These are phyloP conservation scores for Cyclophora albipunctata DNA, from an alignment of 2,888 invertebrate species.

Conservation along the genomic window DNA sequence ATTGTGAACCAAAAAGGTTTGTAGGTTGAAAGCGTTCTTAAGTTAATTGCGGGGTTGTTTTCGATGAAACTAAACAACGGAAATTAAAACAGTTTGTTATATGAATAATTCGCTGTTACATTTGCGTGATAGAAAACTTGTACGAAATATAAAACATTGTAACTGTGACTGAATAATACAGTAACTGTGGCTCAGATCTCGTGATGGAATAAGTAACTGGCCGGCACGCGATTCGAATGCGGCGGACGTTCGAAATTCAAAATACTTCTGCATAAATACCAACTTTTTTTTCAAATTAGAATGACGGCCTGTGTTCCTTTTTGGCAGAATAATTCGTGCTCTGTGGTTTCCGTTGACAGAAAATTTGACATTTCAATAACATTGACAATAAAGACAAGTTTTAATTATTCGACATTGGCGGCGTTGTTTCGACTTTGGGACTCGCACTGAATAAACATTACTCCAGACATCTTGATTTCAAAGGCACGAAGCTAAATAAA, in stretches of 20 bases:
- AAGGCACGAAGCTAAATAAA: too few relatives aligned
- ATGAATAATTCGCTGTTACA: conserved; percentile 37
- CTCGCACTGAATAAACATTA: too few relatives aligned
- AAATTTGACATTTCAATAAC: too few relatives aligned
- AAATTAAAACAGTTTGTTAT: conserved; percentile 23
- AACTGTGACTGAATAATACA: conserved; percentile 32
- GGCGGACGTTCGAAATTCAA: conserved; percentile 32
- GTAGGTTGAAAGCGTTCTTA: background rate
- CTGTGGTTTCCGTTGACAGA: too few relatives aligned
- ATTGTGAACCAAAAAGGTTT: conserved; percentile 2
- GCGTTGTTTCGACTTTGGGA: too few relatives aligned
- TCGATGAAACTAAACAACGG: conserved; percentile 18
- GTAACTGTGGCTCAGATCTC: conserved; percentile 32
- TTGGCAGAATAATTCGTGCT: too few relatives aligned
- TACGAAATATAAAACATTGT: conserved; percentile 36
- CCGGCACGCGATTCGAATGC: conserved; percentile 37
- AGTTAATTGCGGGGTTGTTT: conserved; percentile 8
- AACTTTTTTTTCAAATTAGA: conserved; percentile 4
- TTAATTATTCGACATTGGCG: too few relatives aligned
- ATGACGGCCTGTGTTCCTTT: background rate
- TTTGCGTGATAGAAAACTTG: conserved; percentile 48
- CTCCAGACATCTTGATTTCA: too few relatives aligned
- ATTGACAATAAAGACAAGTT: too few relatives aligned
- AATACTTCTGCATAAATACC: conserved; percentile 15
- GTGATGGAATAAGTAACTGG: conserved; percentile 22